A percentile compares a stretch with the other conserved stretches of the same genome.
phyloP scores from a whole-genome alignment of 35 echinoderm and acorn worm species.

The Ophioderma brevispina region DNA sequence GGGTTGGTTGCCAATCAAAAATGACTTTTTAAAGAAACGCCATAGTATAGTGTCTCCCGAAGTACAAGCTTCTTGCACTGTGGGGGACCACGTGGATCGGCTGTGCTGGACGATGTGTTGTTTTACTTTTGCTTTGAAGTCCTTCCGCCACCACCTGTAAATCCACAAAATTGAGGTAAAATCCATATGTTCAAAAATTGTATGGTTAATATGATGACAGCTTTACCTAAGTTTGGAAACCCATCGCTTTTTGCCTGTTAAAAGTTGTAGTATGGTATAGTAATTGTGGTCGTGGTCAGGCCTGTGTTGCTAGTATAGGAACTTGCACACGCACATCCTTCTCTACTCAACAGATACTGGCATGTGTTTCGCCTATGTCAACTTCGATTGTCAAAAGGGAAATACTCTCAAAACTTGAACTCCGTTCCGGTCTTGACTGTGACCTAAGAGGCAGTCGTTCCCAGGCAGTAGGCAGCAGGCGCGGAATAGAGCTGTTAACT shows the following conservation, averaged over 20 bases:
- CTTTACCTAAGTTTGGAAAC: not conserved
- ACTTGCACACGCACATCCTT: constrained; percentile 3
- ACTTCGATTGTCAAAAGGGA: not conserved
- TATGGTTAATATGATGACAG: not conserved
- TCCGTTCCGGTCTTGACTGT: not conserved
- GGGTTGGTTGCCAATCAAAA: not conserved
- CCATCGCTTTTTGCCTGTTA: not conserved
- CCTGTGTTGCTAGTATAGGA: not conserved
- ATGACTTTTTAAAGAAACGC: not conserved
- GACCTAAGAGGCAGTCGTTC: not conserved
- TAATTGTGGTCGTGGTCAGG: not conserved
- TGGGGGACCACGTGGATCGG: not conserved
- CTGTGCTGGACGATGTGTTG: not conserved
- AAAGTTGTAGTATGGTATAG: not conserved
- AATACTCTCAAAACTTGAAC: not conserved
- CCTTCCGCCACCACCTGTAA: not conserved
- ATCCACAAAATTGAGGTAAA: not conserved
- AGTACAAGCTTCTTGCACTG: constrained; percentile 1
- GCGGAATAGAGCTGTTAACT: not conserved
- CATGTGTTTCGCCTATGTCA: not conserved
- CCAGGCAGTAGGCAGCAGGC: not conserved
- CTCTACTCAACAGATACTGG: not conserved
- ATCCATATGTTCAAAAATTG: not conserved
- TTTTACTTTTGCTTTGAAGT: not conserved
- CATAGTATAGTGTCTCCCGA: not conserved